Evolutionary conservation across 2,113 vertebrate genomes (phyloP).

Genomic region (Oreocharis arfaki): DNA sequence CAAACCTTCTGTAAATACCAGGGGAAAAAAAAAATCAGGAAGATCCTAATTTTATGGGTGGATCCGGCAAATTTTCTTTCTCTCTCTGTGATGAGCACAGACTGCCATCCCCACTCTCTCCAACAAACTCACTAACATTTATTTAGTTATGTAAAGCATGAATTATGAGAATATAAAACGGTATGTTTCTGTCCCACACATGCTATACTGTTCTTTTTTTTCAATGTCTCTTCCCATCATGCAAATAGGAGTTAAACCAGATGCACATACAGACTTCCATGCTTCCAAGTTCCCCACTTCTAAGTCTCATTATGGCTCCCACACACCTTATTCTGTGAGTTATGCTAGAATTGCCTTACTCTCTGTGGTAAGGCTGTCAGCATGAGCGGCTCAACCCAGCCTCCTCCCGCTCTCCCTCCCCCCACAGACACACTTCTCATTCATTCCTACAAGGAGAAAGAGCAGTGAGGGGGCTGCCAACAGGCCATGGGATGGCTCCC

Average conservation of each 20-base stretch:
- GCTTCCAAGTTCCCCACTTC: not conserved
- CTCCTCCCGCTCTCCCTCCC: fast-evolving
- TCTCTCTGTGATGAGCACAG: not conserved
- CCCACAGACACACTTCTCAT: not conserved
- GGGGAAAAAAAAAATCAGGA: not conserved
- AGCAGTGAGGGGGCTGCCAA: not conserved
- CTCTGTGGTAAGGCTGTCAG: not conserved
- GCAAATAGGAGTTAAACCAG: not conserved
- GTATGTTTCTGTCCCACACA: not conserved
- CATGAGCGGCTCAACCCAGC: fast-evolving
- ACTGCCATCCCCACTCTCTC: not conserved
- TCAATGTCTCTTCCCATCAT: not conserved
- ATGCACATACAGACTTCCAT: not conserved
- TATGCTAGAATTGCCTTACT: not conserved
- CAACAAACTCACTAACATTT: not conserved
- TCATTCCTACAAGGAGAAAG: not conserved
- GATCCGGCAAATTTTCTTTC: not conserved
- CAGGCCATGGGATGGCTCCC: not conserved
- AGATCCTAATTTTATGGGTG: not conserved
- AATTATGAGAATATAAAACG: not conserved
- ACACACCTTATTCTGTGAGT: not conserved
- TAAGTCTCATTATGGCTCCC: not conserved
- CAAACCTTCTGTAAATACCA: not conserved
- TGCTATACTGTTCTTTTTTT: not conserved
- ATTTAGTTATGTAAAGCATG: not conserved